Conservation (phyloP, 2,888 invertebrate species). For the Thumatha senex region DNA sequence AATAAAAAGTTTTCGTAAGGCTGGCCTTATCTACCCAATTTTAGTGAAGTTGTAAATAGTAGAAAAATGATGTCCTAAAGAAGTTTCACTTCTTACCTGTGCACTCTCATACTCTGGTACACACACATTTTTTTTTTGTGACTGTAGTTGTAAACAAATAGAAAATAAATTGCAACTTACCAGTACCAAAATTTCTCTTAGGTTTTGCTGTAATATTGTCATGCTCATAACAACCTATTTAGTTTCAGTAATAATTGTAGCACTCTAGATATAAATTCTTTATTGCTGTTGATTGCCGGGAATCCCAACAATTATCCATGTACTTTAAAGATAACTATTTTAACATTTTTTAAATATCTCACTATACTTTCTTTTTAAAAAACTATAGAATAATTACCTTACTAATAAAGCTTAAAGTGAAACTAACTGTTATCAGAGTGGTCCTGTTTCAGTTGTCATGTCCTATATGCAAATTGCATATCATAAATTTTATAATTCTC, state of each 20-base stretch:
- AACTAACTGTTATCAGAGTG: slow-evolving; percentile 21
- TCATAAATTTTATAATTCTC: slow-evolving; percentile 50
- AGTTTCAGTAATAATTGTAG: slow-evolving; percentile 8
- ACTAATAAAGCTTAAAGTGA: slow-evolving; percentile 3
- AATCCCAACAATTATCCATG: background rate
- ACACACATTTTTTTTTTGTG: too few relatives aligned
- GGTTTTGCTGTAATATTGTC: background rate
- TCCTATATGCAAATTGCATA: slow-evolving; percentile 28
- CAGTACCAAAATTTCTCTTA: background rate
- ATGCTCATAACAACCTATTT: background rate
- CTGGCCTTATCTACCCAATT: too few relatives aligned
- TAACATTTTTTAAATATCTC: too few relatives aligned
- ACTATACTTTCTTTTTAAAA: too few relatives aligned
- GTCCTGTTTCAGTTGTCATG: slow-evolving; percentile 30
- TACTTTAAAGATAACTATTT: background rate
- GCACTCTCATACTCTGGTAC: too few relatives aligned
- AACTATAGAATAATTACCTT: too few relatives aligned
- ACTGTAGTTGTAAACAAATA: slow-evolving; percentile 9
- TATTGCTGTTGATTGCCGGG: background rate
- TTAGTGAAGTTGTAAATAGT: too few relatives aligned
- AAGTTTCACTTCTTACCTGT: too few relatives aligned
- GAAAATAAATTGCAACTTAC: background rate
- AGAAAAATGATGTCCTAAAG: too few relatives aligned
- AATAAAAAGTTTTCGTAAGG: too few relatives aligned
- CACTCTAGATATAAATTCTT: slow-evolving; percentile 29